Conservation (phyloP, 2,113 vertebrate species). For the Lichenostomus cassidix region DNA sequence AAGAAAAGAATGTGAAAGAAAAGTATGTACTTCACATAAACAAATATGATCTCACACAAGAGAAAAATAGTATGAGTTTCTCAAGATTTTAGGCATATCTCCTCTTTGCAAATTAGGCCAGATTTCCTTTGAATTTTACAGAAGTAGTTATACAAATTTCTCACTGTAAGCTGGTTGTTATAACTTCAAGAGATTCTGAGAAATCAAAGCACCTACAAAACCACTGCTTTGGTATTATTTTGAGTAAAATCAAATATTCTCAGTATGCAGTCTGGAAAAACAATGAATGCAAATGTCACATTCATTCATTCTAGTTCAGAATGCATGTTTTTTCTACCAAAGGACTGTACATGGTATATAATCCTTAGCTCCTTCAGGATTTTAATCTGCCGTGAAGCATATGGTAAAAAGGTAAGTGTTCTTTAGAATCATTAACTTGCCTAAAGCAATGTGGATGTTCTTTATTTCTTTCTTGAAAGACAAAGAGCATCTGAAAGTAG, state of each 20-base stretch:
- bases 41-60: neutral
- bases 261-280: slow-evolving; percentile 22
- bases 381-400: slow-evolving; percentile 57
- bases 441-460: slow-evolving; percentile 60
- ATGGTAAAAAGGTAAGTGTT: slow-evolving; percentile 57
- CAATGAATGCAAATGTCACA: slow-evolving; percentile 12
- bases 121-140: slow-evolving; percentile 13
- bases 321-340: slow-evolving; percentile 38
- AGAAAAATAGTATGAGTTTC: neutral
- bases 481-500: slow-evolving; percentile 67
- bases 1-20: neutral
- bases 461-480: slow-evolving; percentile 64
- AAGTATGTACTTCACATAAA: neutral
- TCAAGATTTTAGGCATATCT: neutral
- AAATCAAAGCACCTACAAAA: slow-evolving; percentile 33
- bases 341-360: neutral
- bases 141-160: neutral
- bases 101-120: neutral
- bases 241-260: slow-evolving; percentile 17
- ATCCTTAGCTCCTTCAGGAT: slow-evolving; percentile 54
- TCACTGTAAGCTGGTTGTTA: neutral
- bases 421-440: slow-evolving; percentile 49
- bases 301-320: slow-evolving; percentile 23
- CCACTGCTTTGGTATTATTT: neutral
- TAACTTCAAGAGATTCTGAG: neutral